These are phyloP conservation scores for Equus przewalskii DNA, from an alignment of 2,113 vertebrate genomes.

Conservation along the genomic window DNA sequence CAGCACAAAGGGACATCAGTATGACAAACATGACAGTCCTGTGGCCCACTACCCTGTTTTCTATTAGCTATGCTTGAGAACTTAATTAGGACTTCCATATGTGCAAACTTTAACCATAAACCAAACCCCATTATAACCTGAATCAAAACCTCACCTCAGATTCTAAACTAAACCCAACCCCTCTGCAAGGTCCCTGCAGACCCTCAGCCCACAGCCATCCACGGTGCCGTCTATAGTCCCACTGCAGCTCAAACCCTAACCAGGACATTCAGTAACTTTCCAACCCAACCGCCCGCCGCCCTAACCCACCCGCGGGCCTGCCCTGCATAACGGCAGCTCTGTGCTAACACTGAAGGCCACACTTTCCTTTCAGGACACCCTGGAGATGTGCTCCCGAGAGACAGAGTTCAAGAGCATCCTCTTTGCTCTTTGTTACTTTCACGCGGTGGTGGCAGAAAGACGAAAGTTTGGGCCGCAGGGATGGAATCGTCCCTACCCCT, in stretches of 20 bases:
- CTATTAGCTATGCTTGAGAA: background rate
- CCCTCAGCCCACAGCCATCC: too few species aligned
- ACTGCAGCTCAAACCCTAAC: background rate
- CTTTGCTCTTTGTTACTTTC: constrained; percentile 97
- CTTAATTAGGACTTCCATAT: background rate
- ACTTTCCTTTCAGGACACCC: constrained; percentile 91
- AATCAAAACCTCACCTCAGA: background rate
- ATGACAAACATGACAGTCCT: background rate
- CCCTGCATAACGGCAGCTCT: background rate
- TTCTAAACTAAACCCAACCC: background rate
- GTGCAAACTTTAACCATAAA: background rate
- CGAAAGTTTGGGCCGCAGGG: constrained; percentile 97
- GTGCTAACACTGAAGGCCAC: background rate
- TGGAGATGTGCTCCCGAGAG: constrained; percentile 96
- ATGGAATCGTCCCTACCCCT: constrained; percentile 97
- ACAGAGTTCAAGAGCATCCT: constrained; percentile 96
- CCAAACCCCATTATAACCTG: background rate
- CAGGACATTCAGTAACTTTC: fast-evolving
- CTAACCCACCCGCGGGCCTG: fast-evolving
- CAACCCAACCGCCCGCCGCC: fast-evolving
- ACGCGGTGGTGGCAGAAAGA: constrained; percentile 95
- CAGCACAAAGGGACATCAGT: fast-evolving
- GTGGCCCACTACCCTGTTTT: background rate
- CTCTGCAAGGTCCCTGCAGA: background rate
- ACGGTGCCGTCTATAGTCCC: fast-evolving